These are phyloP conservation scores for Sipha flava DNA, from an alignment of 1,140 invertebrate species.

Conservation along the genomic window DNA sequence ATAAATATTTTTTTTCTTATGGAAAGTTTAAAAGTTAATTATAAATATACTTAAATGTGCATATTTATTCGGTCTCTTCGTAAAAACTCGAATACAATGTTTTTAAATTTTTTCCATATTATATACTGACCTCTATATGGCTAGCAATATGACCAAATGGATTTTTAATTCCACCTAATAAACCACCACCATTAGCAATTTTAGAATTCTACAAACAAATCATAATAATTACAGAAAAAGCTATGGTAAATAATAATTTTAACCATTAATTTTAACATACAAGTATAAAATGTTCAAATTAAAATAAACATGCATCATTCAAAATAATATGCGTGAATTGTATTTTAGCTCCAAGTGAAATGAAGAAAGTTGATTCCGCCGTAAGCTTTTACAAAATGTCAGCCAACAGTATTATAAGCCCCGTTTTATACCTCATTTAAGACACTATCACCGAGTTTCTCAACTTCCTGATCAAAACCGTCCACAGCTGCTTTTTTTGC, in stretches of 20 bases:
- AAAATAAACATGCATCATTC: neutral
- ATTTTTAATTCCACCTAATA: neutral
- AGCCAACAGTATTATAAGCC: neutral
- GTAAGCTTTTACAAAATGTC: neutral
- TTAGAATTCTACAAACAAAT: neutral
- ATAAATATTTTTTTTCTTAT: no score
- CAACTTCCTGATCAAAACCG: constrained; percentile 39
- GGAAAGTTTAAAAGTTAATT: neutral
- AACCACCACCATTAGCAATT: neutral
- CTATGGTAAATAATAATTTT: neutral
- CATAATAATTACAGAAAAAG: neutral
- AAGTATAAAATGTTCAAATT: neutral
- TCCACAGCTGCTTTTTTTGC: constrained; percentile 39
- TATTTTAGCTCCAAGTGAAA: neutral
- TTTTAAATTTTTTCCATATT: neutral
- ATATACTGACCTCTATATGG: constrained; percentile 12
- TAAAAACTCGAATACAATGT: neutral
- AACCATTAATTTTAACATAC: neutral
- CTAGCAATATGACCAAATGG: neutral
- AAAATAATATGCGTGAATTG: neutral
- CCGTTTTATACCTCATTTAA: constrained; percentile 36
- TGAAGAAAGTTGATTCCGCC: neutral
- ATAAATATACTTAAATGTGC: neutral
- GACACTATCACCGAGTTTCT: constrained; percentile 36
- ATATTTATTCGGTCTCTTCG: neutral